These are phyloP conservation scores for Gorsachius goisagi DNA, from an alignment of 2,113 vertebrate species.

Conservation along the genomic window DNA sequence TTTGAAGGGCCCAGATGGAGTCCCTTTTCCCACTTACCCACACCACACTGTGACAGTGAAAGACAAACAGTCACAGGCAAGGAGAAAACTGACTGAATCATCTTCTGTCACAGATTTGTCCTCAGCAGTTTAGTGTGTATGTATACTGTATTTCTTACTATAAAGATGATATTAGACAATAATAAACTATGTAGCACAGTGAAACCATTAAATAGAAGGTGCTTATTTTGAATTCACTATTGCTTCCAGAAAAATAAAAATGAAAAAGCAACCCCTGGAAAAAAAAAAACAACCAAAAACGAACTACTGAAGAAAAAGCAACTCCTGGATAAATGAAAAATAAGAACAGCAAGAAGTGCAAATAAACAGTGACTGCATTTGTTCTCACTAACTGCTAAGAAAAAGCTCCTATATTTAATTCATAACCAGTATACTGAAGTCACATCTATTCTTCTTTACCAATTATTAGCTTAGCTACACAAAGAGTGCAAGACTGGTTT, in stretches of 20 bases:
- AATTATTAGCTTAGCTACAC: neutral
- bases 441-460: neutral
- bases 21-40: neutral
- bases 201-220: neutral
- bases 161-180: neutral
- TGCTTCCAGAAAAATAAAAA: neutral
- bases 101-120: neutral
- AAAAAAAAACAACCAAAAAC: neutral
- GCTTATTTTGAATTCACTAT: neutral
- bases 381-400: neutral
- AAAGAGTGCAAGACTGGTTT: neutral
- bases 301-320: neutral
- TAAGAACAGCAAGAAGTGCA: neutral
- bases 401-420: neutral
- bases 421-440: neutral
- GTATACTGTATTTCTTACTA: neutral
- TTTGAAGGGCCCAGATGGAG: neutral
- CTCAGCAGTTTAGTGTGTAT: neutral
- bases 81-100: neutral
- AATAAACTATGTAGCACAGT: neutral
- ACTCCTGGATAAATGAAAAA: neutral
- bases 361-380: neutral
- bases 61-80: neutral
- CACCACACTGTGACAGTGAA: neutral
- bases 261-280: neutral